Evolutionary conservation across 2,113 vertebrate species (phyloP).

Genomic region (Sterrhoptilus dennistouni): DNA sequence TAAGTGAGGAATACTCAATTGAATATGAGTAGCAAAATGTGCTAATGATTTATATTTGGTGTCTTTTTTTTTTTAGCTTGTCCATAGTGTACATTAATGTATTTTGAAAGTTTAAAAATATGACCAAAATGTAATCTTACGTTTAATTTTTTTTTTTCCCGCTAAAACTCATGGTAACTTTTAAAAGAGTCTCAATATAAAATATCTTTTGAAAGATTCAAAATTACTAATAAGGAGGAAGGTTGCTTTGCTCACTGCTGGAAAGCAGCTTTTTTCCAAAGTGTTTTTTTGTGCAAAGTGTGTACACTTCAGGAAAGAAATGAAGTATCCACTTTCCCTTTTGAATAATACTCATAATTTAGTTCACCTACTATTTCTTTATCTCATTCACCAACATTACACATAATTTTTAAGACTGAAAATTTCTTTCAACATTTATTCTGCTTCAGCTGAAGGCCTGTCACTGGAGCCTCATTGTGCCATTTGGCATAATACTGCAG

Average conservation of each 20-base stretch:
- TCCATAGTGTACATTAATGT: neutral
- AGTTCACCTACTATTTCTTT: neutral
- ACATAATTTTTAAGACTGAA: neutral
- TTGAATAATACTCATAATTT: neutral
- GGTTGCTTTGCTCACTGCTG: rapidly evolving
- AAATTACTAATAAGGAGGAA: neutral
- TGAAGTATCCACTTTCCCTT: neutral
- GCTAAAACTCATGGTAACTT: neutral
- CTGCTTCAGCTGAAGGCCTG: neutral
- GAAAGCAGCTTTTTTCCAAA: neutral
- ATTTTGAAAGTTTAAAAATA: neutral
- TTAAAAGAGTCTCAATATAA: neutral
- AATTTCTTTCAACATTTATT: neutral
- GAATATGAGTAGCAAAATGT: neutral
- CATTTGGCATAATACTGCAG: neutral
- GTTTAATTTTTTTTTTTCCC: neutral
- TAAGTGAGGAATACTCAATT: neutral
- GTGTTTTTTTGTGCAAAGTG: neutral
- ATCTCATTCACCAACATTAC: neutral
- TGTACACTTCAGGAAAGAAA: neutral
- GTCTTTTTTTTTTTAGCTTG: neutral
- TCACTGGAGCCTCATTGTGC: neutral
- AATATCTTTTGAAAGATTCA: neutral
- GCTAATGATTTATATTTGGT: neutral
- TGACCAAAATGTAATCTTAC: neutral